Evolutionary conservation across 2,888 invertebrate species (phyloP).

Genomic region (Dryadula phaetusa): DNA sequence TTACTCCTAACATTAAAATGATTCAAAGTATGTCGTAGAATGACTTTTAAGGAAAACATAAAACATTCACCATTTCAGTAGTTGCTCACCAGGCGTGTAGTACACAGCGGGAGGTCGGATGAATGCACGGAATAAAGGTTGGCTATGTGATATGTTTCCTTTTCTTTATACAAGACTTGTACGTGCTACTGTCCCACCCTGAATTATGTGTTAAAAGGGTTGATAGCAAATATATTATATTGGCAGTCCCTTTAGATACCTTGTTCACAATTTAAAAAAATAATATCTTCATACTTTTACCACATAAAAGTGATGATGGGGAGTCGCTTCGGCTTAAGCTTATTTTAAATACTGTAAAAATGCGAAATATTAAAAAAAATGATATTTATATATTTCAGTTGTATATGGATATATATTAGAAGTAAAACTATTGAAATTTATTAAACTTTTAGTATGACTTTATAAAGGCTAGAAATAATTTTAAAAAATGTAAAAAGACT

Average conservation of each 20-base stretch:
- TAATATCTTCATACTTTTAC: background rate
- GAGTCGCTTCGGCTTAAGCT: too few relatives aligned
- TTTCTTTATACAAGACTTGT: slow-evolving; percentile 68
- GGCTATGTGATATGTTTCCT: slow-evolving; percentile 64
- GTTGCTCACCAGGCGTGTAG: slow-evolving; percentile 65
- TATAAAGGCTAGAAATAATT: too few relatives aligned
- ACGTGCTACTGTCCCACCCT: slow-evolving; percentile 52
- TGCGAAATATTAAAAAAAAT: too few relatives aligned
- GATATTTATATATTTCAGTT: too few relatives aligned
- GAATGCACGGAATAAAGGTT: slow-evolving; percentile 72
- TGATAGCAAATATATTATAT: slow-evolving; percentile 1
- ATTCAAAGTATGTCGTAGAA: slow-evolving; percentile 8
- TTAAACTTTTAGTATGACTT: too few relatives aligned
- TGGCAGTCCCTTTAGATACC: background rate
- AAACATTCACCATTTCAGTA: slow-evolving; percentile 64
- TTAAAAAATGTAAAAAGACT: too few relatives aligned
- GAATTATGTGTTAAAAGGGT: slow-evolving; percentile 26
- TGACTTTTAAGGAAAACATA: slow-evolving; percentile 26
- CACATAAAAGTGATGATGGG: too few relatives aligned
- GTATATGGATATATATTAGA: too few relatives aligned
- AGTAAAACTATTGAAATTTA: too few relatives aligned
- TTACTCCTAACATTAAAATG: slow-evolving; percentile 14
- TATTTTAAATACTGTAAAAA: too few relatives aligned
- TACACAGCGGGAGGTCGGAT: slow-evolving; percentile 66
- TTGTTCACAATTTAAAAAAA: background rate